Evolutionary conservation across 2,888 invertebrate species (phyloP).

Genomic region (Bombyx huttoni): DNA sequence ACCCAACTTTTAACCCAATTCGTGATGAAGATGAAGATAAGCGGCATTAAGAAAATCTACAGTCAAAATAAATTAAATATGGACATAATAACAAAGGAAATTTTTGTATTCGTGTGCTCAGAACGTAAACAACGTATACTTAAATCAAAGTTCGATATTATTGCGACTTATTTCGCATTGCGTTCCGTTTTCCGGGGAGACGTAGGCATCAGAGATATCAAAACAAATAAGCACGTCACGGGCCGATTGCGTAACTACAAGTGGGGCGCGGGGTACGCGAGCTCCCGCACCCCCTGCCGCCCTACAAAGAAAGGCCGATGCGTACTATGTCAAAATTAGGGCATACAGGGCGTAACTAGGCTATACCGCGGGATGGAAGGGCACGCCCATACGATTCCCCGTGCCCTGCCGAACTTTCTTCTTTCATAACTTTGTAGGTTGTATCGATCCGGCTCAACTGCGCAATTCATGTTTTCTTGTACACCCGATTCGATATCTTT

Average conservation of each 20-base stretch:
- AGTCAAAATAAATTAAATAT: not conserved
- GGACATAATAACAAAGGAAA: not conserved
- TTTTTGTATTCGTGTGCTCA: not conserved
- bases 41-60: no score
- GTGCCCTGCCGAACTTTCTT: constrained; percentile 67
- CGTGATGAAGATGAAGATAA: no score
- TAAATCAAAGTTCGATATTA: not conserved
- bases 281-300: constrained; percentile 29
- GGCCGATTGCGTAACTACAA: constrained; percentile 11
- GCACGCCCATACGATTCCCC: constrained; percentile 60
- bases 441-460: constrained; percentile 70
- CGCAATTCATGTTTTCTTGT: constrained; percentile 58
- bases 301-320: constrained; percentile 30
- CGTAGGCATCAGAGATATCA: constrained; percentile 1
- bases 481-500: constrained; percentile 31
- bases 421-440: constrained; percentile 68
- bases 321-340: constrained; percentile 64
- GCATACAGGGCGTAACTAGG: constrained; percentile 70
- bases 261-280: constrained; percentile 31
- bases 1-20: no score
- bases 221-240: constrained; percentile 6
- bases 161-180: not conserved
- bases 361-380: constrained; percentile 60
- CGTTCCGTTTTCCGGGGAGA: not conserved
- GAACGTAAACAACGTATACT: not conserved